Evolutionary conservation across 2,797 vertebrate genomes (phyloP), one percentile per base, ranked within the genome.

Genomic region (Knipowitschia caucasica): DNA sequence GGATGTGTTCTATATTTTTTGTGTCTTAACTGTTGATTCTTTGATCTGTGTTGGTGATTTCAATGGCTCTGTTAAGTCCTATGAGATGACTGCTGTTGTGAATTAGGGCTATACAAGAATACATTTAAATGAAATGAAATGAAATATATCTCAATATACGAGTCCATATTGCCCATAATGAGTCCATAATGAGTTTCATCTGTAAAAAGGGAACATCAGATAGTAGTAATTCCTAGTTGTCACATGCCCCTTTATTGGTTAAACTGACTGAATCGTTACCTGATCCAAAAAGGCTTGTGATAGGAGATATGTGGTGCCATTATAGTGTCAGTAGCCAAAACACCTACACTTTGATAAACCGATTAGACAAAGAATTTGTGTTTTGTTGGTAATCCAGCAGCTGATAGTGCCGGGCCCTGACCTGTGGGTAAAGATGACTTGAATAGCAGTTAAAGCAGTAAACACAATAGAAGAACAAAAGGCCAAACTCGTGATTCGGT

Each of bases 401-500:
- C 64, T 65, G 78, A 81, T 72, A 45, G 69, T 64, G 65, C 62
- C 70, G 73, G 66, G 75, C 75, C 57, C 73, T 85, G 82, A 83
- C 76, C 82, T 82, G 77, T 52, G 77, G 76, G 77, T 67, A 73
- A 63, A 78, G 80, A 71, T 79, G 72, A 78, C 74, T 73, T 77
- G 74, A 79, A 69, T 70, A 68, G 65, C 70, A 61, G 63, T 71
- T n/a, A 74, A 75, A 69, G 71, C 10, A 77, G n/a, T n/a, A 80
- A 79, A 77, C 73, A 81, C 46, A 76, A 59, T 36, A 56, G 68
- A 55, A 76, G 79, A 84, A 90, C 86, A 88, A 89, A 89, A 84
- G 80, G 55, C 54, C 72, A 69, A 90, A 86, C 84, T 84, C 68
- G 78, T 84, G 82, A 89, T 85, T 78, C 79, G 73, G 76, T 77